Base-by-base conservation (phyloP, 2,797 vertebrate genomes). In the Notoglanidium macrostoma region DNA sequence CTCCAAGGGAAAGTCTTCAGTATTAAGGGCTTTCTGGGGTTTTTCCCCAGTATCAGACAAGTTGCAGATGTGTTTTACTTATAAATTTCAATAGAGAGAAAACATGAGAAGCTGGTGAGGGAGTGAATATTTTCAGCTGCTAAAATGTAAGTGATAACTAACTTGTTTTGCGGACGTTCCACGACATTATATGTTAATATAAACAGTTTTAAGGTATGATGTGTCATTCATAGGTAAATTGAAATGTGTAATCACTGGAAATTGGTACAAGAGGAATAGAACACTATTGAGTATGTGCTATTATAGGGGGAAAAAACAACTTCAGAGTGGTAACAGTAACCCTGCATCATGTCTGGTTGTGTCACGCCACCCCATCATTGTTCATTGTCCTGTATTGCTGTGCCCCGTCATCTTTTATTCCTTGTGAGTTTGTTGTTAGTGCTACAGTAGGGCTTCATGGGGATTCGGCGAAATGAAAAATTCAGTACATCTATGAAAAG, bases 401-500 rank as follows among this genome's bases (percentile, higher is more conserved):
- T 51, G 44, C 17, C 61, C 3, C 9, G 8, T 83, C 44, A 83
- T 83, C 26, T 51, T 83, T 83, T 83, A 83, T 83, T 82, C 44
- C 61, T 49, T 67, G 32, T 83, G 26, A 51, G 32, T 26, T 51
- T 83, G 26, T 51, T 19, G 59, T 63, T 23, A 51, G 51, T 65
- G 76, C 32, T 35, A 17, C 46, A 6, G 54, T n/a, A 76, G 51
- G 51, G 76, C 68, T 83, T 32, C 51, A 73, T 83, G 90, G 87
- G 74, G 79, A 87, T 88, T 85, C 86, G 61, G 61, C 74, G 59
- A 14, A 63, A 35, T 61, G 32, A 57, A 81, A 79, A 59, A 88
- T 88, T 87, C 65, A 89, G 80, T 54, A 88, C 85, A 83, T 76
- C 79, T 73, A 57, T 89, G 87, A 87, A 90, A 92, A 90, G 90